Base-by-base conservation (phyloP, 37 sponge, comb jelly and placozoan species). In the Petrosia ficiformis region DNA sequence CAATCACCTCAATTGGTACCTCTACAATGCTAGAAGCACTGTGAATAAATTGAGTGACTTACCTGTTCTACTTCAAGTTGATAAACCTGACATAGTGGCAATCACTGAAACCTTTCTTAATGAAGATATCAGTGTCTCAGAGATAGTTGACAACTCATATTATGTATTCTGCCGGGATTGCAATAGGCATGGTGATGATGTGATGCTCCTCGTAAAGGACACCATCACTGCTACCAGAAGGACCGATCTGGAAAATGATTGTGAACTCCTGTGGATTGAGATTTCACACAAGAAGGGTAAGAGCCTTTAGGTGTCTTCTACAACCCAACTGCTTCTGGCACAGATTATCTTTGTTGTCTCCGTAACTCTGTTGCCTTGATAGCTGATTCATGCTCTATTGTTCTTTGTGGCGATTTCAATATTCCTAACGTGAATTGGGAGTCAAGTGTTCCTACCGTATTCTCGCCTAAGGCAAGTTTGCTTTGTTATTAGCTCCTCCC, bases 251-350 rank as follows among this genome's bases (percentile, higher is more conserved):
- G 61, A 75, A 3, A 8, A 5, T 34, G 32, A 35, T 30, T 65
- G 79, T 68, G 70, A 78, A 67, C 68, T 78, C 2, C 10, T 78
- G 54, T 78, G 79, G 79, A 6, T 78, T 28, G 79, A 78, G 28
- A 2, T 68, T 8, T 29, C 57, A 14, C 2, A 2, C 2, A 6
- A 2, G 3, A 24, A 2, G 2, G 6, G 21, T 38, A 25, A 2
- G 19, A 57, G 2, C 70, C 68, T 3, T 22, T 78, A 34, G 79
- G 70, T 10, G 59, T 68, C 36, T 78, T 67, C 37, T 78, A 78
- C 59, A 4, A 43, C 16, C 79, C 77, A 39, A 69, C 79, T 48
- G 56, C 28, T 14, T 6, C 69, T 4, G 37, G 25, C 60, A 28
- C 34, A 61, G 76, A 26, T 4, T n/a, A 4, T n/a, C n/a, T n/a